Conservation (phyloP, 2,888 invertebrate genomes). For the Andrena camellia region DNA sequence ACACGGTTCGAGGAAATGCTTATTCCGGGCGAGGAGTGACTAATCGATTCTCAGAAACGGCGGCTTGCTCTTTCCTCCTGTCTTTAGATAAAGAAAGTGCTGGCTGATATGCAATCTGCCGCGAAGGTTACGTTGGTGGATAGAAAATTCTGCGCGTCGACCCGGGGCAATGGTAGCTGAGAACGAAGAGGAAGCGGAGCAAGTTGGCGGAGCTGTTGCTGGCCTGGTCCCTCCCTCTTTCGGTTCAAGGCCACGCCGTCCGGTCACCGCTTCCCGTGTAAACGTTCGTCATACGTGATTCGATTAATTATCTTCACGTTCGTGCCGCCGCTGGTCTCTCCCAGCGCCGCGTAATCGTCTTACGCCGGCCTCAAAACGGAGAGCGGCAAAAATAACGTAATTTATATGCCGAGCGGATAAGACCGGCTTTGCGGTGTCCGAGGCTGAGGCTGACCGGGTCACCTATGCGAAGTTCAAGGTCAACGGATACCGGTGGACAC, state of each 20-base stretch:
- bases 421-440: conserved; percentile 41
- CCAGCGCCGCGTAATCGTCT: conserved; percentile 41
- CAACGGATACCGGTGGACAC: conserved; percentile 8
- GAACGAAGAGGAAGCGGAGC: conserved; percentile 25
- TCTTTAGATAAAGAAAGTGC: conserved; percentile 20
- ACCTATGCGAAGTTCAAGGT: conserved; percentile 55
- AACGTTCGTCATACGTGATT: conserved; percentile 68
- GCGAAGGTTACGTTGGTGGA: conserved; percentile 5
- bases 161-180: neutral
- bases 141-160: neutral
- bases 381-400: conserved; percentile 53
- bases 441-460: conserved; percentile 40
- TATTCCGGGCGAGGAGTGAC: neutral
- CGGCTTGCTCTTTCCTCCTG: neutral
- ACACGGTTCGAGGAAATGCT: neutral
- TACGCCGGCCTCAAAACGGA: conserved; percentile 43
- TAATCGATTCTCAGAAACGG: neutral
- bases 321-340: conserved; percentile 18
- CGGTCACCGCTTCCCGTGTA: conserved; percentile 73
- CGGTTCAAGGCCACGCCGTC: conserved; percentile 75
- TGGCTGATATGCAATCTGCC: conserved; percentile 21
- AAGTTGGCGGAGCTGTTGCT: neutral
- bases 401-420: conserved; percentile 58
- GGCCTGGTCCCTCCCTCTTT: neutral
- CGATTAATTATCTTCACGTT: conserved; percentile 74